Conservation (phyloP, 2,113 vertebrate species). For the Dromiciops gliroides region DNA sequence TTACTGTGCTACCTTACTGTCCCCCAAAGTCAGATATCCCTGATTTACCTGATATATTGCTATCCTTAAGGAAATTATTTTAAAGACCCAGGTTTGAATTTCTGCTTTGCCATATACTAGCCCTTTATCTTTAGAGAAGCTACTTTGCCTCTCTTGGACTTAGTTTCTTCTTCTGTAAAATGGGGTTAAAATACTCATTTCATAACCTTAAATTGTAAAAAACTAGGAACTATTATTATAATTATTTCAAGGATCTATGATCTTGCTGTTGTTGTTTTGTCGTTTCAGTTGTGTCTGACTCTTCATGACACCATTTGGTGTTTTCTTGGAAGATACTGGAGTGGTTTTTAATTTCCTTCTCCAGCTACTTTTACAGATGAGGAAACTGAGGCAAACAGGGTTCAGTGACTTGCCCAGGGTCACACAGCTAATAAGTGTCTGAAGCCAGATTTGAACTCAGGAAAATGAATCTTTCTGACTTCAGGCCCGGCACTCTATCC, state of each 20-base stretch:
- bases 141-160: not conserved
- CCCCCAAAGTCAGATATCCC: not conserved
- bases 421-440: not conserved
- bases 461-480: not conserved
- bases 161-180: conserved; percentile 7
- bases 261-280: not conserved
- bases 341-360: not conserved
- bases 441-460: not conserved
- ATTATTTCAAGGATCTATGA: not conserved
- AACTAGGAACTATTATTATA: not conserved
- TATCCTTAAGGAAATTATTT: too few species aligned
- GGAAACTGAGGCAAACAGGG: not conserved
- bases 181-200: not conserved
- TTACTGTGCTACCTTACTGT: too few species aligned
- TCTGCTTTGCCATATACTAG: not conserved
- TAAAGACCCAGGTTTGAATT: too few species aligned
- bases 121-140: not conserved
- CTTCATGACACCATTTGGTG: too few species aligned
- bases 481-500: not conserved
- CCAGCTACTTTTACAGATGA: not conserved
- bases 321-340: not conserved
- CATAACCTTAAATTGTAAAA: not conserved
- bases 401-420: not conserved
- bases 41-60: too few species aligned
- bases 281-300: not conserved